phyloP scores from a whole-genome alignment of 2,113 vertebrate species.

The Gnathonemus longibarbis region DNA sequence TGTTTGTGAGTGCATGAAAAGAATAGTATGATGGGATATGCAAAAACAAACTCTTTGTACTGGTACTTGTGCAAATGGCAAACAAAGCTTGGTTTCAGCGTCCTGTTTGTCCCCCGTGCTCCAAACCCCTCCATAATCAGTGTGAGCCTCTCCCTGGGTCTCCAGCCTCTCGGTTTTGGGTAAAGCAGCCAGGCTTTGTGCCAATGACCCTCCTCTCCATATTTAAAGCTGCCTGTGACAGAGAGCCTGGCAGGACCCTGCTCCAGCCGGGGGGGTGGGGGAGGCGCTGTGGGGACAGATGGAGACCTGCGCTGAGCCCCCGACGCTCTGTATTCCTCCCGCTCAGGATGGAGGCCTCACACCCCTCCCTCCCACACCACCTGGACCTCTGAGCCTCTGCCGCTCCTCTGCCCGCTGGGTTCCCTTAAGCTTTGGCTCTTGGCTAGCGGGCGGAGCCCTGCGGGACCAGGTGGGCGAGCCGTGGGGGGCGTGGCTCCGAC shows the following conservation, averaged over 20 bases:
- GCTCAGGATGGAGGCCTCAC: neutral
- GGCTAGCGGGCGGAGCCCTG: conserved; percentile 3
- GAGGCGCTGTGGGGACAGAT: conserved; percentile 3
- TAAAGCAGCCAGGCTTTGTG: neutral
- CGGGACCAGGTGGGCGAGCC: conserved; percentile 7
- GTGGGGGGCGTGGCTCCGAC: neutral
- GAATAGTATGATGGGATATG: neutral
- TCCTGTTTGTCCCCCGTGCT: neutral
- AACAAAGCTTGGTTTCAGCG: neutral
- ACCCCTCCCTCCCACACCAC: conserved; percentile 12
- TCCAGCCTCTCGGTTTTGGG: neutral
- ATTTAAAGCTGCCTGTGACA: neutral
- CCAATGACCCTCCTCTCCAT: neutral
- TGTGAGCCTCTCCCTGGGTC: neutral
- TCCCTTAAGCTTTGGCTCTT: neutral
- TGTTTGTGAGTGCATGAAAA: neutral
- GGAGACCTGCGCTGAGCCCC: neutral
- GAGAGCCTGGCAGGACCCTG: neutral
- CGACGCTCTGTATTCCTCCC: neutral
- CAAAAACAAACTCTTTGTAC: neutral
- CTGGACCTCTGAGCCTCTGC: conserved; percentile 9
- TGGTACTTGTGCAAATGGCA: neutral
- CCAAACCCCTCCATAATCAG: neutral
- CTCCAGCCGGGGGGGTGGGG: neutral
- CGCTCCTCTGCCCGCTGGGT: neutral